phyloP scores from a whole-genome alignment of 1,140 invertebrate species.

The Trissolcus basalis region DNA sequence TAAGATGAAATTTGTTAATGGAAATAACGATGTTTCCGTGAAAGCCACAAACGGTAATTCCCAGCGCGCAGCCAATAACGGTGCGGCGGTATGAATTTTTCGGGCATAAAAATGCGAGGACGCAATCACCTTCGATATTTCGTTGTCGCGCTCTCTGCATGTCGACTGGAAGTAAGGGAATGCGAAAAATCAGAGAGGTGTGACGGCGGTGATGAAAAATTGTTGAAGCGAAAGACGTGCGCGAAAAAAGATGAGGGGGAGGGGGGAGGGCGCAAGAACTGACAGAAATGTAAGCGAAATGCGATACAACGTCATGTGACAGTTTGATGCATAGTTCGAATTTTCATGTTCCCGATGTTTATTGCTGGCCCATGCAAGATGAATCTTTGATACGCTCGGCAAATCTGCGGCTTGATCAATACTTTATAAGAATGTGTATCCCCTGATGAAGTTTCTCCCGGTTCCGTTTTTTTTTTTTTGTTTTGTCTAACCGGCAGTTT shows the following conservation, averaged over 20 bases:
- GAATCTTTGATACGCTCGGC: constrained; percentile 55
- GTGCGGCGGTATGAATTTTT: constrained; percentile 4
- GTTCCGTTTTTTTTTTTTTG: too few species aligned
- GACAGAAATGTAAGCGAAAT: constrained; percentile 58
- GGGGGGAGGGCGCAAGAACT: constrained; percentile 10
- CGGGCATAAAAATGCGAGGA: constrained; percentile 13
- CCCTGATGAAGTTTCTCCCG: too few species aligned
- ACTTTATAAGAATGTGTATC: background rate
- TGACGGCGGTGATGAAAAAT: constrained; percentile 58
- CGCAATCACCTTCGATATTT: constrained; percentile 45
- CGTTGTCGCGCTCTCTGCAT: constrained; percentile 22
- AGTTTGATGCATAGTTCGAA: constrained; percentile 64
- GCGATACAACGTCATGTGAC: constrained; percentile 62
- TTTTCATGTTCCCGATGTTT: constrained; percentile 61
- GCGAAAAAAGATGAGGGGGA: constrained; percentile 21
- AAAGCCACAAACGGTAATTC: too few species aligned
- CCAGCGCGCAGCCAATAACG: too few species aligned
- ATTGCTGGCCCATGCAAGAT: constrained; percentile 56
- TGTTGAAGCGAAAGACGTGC: constrained; percentile 49
- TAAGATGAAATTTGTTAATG: too few species aligned
- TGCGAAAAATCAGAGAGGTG: constrained; percentile 45
- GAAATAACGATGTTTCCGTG: too few species aligned
- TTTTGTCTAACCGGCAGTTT: too few species aligned
- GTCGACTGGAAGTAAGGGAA: constrained; percentile 41
- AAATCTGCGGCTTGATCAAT: constrained; percentile 55